Conservation (phyloP, 2,113 vertebrate genomes). For the Athene noctua region DNA sequence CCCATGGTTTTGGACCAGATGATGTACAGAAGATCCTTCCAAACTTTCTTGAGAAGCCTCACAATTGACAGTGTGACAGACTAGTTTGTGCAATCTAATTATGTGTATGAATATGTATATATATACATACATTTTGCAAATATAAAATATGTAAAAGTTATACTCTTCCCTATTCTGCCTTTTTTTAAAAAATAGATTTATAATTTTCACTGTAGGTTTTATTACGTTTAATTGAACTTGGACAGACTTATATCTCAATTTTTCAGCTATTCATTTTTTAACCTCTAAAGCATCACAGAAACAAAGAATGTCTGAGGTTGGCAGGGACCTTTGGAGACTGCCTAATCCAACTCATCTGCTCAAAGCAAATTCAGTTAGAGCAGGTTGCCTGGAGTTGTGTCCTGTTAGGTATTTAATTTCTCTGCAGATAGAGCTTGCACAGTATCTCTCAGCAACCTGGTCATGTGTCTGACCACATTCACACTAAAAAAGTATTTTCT, state of each 20-base stretch:
- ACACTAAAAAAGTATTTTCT: not conserved
- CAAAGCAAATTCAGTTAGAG: not conserved
- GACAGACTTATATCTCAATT: not conserved
- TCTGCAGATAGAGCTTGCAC: not conserved
- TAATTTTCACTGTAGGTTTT: not conserved
- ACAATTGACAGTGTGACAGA: not conserved
- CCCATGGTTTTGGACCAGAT: not conserved
- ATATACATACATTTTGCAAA: not conserved
- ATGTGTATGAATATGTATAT: not conserved
- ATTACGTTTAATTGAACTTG: not conserved
- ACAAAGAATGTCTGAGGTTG: not conserved
- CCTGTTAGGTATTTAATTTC: not conserved
- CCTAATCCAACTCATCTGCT: not conserved
- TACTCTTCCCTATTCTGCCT: not conserved
- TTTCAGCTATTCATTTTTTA: not conserved
- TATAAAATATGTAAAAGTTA: not conserved
- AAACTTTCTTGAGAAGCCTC: not conserved
- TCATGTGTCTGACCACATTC: not conserved
- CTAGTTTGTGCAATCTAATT: not conserved
- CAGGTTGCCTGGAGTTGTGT: not conserved
- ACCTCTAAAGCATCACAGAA: not conserved
- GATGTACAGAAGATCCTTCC: not conserved
- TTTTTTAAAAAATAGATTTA: not conserved
- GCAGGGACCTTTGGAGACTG: not conserved
- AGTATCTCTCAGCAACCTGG: fast-evolving